Evolutionary conservation across 2,888 invertebrate genomes (phyloP).

Genomic region (Drosophila meridionalis): DNA sequence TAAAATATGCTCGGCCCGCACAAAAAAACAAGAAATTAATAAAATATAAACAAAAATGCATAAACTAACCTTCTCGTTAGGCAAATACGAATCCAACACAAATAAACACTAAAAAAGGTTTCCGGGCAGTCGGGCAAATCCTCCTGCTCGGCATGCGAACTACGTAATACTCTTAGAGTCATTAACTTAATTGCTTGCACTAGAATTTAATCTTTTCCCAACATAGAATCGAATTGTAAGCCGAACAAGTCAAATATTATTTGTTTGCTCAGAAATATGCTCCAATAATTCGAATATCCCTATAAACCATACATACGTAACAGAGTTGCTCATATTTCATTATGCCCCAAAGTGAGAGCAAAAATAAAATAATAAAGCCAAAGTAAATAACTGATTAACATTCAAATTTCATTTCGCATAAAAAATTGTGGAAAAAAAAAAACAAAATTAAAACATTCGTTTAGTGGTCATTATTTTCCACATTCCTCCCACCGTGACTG

Average conservation of each 20-base stretch:
- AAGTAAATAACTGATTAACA: conserved; percentile 68
- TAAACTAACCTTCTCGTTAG: conserved; percentile 46
- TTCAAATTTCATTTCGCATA: conserved; percentile 53
- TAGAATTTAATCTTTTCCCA: conserved; percentile 2
- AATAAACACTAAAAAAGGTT: conserved; percentile 35
- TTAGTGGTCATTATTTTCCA: background rate
- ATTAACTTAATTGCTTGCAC: conserved; percentile 2
- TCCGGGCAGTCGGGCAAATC: background rate
- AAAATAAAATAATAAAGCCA: conserved; percentile 53
- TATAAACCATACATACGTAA: background rate
- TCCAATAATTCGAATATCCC: background rate
- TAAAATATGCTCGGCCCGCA: conserved; percentile 64
- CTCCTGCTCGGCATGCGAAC: background rate
- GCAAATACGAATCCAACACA: conserved; percentile 43
- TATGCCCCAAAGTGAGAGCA: background rate
- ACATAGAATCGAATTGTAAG: background rate
- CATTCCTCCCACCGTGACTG: background rate
- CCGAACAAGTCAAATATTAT: background rate
- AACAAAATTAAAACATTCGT: background rate
- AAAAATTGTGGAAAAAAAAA: conserved; percentile 31
- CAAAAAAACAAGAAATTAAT: conserved; percentile 17
- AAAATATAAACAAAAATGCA: conserved; percentile 14
- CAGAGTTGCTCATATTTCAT: background rate
- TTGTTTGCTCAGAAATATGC: background rate
- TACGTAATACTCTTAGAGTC: conserved; percentile 12